Conservation (phyloP, 2,797 vertebrate genomes). For the Pseudochirops cupreus region DNA sequence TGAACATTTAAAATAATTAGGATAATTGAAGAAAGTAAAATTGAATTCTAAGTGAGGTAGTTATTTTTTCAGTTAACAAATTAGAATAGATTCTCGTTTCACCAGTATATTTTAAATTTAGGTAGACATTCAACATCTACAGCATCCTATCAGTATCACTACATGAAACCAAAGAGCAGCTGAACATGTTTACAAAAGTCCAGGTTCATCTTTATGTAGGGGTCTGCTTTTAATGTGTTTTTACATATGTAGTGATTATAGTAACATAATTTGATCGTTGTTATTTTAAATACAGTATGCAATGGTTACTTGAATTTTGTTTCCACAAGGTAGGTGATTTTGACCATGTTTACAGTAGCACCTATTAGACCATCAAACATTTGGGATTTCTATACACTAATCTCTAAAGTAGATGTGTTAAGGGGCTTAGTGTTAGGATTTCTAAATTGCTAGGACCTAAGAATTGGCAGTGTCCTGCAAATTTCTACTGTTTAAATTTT, state of each 20-base stretch:
- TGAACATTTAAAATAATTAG: constrained; percentile 57
- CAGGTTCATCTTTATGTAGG: constrained; percentile 79
- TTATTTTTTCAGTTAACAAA: constrained; percentile 51
- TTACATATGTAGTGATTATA: constrained; percentile 70
- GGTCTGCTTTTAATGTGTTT: constrained; percentile 73
- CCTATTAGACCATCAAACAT: constrained; percentile 50
- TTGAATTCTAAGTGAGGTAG: constrained; percentile 55
- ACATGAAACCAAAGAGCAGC: constrained; percentile 84
- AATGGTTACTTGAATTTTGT: constrained; percentile 85
- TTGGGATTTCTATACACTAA: constrained; percentile 41
- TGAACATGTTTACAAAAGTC: constrained; percentile 76
- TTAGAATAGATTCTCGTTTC: constrained; percentile 25
- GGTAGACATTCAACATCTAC: constrained; percentile 27
- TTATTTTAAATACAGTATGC: constrained; percentile 75
- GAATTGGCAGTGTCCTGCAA: constrained; percentile 45
- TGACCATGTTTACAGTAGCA: constrained; percentile 80
- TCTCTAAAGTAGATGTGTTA: constrained; percentile 48
- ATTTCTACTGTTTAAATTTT: constrained; percentile 48
- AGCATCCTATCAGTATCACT: constrained; percentile 63
- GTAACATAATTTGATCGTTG: constrained; percentile 54
- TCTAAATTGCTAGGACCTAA: constrained; percentile 62
- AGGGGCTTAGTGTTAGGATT: constrained; percentile 52
- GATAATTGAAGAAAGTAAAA: constrained; percentile 34
- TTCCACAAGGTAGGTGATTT: constrained; percentile 76
- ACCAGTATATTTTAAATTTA: constrained; percentile 30